These are phyloP conservation scores for Cosmopolites sordidus DNA, from an alignment of 2,888 invertebrate genomes.

Conservation along the genomic window DNA sequence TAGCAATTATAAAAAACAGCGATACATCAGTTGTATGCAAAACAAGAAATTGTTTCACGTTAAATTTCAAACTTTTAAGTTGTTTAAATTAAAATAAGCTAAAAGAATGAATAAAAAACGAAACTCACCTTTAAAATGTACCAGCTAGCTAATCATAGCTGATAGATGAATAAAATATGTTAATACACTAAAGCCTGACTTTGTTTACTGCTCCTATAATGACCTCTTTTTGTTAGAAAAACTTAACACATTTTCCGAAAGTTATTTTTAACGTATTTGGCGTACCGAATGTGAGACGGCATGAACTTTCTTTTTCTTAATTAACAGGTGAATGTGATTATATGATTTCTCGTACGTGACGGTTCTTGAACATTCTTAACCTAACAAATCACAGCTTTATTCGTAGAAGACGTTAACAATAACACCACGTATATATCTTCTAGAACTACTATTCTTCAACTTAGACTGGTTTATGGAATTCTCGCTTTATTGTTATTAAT, in stretches of 20 bases:
- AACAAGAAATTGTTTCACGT: too few species aligned
- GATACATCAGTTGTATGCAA: too few species aligned
- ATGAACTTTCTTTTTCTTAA: constrained; percentile 10
- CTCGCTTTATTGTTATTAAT: not conserved
- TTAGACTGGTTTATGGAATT: not conserved
- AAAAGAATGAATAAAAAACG: constrained; percentile 2
- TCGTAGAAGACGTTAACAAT: not conserved
- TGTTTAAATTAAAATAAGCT: constrained; percentile 9
- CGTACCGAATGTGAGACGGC: constrained; percentile 2
- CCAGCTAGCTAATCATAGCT: constrained; percentile 11
- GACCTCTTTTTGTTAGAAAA: constrained; percentile 3
- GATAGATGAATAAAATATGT: not conserved
- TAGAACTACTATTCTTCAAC: not conserved
- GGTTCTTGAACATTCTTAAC: constrained; percentile 3
- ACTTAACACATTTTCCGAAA: not conserved
- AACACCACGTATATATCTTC: not conserved
- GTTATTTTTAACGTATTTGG: constrained; percentile 7
- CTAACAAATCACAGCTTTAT: constrained; percentile 4
- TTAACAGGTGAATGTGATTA: constrained; percentile 12
- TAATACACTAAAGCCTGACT: not conserved
- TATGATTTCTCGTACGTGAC: constrained; percentile 5
- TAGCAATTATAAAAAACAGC: too few species aligned
- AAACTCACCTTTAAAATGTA: constrained; percentile 10
- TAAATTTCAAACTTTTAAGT: too few species aligned
- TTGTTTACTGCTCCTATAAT: constrained; percentile 2